Percentiles rank a stretch among this genome's conserved stretches.
Conservation (phyloP, 2,797 vertebrate species). For the Amblyraja radiata region DNA sequence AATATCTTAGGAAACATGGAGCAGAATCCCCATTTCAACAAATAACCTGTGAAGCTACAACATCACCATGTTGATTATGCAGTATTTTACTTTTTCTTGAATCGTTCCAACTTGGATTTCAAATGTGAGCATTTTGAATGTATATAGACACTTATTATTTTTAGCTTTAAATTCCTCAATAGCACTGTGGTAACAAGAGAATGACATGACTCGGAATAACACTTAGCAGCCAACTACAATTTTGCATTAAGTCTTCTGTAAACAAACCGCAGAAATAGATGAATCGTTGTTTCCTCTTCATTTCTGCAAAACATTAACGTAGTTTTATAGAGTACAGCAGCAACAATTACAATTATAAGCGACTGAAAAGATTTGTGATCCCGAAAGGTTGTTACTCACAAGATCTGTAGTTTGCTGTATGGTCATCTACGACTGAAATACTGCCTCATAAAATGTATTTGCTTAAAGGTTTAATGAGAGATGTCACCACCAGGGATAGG, state of each 20-base stretch:
- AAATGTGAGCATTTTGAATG: not conserved
- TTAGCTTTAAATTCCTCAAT: not conserved
- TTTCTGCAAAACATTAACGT: conserved; percentile 15
- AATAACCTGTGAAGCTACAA: not conserved
- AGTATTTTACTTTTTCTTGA: not conserved
- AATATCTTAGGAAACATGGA: not conserved
- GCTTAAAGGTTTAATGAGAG: conserved; percentile 65
- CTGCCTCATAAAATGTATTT: conserved; percentile 61
- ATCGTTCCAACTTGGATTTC: not conserved
- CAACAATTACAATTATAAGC: conserved; percentile 10
- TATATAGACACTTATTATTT: not conserved
- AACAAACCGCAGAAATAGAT: conserved; percentile 5
- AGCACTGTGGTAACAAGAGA: not conserved
- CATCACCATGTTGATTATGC: not conserved
- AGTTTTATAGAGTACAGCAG: not conserved
- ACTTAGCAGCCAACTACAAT: not conserved
- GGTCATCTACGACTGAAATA: conserved; percentile 59
- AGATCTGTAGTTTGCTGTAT: conserved; percentile 52
- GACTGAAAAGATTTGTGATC: conserved; percentile 30
- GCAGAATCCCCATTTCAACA: not conserved
- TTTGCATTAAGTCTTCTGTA: conserved; percentile 19
- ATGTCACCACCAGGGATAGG: conserved; percentile 61
- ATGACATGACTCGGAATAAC: not conserved
- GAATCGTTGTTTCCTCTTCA: conserved; percentile 3
- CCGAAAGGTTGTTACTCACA: conserved; percentile 11